These are phyloP conservation scores for Lepidurus apus DNA, from an alignment of 1,140 invertebrate species.

Conservation along the genomic window DNA sequence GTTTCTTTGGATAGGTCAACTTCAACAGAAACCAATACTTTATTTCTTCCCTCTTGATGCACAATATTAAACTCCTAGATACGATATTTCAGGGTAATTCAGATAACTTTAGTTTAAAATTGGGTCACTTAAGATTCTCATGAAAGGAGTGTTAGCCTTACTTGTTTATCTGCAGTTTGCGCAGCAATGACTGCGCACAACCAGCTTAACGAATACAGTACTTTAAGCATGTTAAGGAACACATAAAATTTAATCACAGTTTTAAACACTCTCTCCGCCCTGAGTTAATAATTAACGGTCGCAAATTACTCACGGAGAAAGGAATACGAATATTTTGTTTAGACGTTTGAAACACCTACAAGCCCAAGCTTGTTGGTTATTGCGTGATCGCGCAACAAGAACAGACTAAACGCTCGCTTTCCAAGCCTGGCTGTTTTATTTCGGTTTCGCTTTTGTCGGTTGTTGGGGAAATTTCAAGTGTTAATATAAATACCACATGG, in stretches of 20 bases:
- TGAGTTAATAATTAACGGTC: background rate
- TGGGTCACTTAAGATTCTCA: background rate
- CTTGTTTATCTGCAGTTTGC: background rate
- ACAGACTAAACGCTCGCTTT: conserved; percentile 5
- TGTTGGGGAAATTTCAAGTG: conserved; percentile 6
- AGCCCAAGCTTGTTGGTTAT: background rate
- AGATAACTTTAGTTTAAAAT: background rate
- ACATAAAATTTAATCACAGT: background rate
- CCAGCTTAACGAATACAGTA: background rate
- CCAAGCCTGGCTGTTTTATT: background rate
- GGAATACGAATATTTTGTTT: background rate
- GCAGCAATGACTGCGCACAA: background rate
- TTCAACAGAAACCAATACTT: conserved; percentile 26
- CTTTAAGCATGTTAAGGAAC: conserved; percentile 7
- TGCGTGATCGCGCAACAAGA: background rate
- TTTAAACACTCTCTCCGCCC: background rate
- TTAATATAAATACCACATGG: conserved; percentile 19
- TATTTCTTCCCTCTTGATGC: conserved; percentile 30
- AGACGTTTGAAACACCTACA: background rate
- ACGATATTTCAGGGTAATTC: background rate
- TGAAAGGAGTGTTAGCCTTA: background rate
- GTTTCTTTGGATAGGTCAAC: conserved; percentile 24
- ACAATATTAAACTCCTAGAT: conserved; percentile 23
- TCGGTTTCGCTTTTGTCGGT: background rate
- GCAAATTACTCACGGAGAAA: no score